Evolutionary conservation across 2,888 invertebrate genomes (phyloP).

Genomic region (Ametastegia equiseti): DNA sequence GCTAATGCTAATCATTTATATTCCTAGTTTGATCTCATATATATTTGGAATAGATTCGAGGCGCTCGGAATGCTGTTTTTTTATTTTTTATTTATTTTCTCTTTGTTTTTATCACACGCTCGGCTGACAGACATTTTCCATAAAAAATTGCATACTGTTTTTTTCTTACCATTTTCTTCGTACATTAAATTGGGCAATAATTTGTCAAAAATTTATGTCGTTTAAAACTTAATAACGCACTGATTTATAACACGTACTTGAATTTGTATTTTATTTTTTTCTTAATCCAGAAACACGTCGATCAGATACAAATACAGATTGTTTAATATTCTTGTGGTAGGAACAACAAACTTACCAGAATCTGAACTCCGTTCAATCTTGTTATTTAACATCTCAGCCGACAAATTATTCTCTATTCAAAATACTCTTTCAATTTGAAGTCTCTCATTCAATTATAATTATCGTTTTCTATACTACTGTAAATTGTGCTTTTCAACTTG

Average conservation of each 20-base stretch:
- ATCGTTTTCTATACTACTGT: background rate
- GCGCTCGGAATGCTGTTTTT: background rate
- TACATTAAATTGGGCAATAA: background rate
- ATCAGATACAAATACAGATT: background rate
- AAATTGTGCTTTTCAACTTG: background rate
- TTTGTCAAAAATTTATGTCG: background rate
- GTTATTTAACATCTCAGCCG: slow-evolving; percentile 10
- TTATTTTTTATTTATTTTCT: too few relatives aligned
- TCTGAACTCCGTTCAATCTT: background rate
- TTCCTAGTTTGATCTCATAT: slow-evolving; percentile 8
- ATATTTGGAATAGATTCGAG: slow-evolving; percentile 17
- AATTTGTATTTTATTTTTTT: too few relatives aligned
- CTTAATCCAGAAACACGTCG: too few relatives aligned
- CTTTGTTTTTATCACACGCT: background rate
- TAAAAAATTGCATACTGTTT: background rate
- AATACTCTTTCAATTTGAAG: background rate
- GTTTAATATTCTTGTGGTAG: background rate
- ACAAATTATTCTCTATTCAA: slow-evolving; percentile 3
- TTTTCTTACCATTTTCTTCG: background rate
- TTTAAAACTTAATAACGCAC: background rate
- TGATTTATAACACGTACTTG: too few relatives aligned
- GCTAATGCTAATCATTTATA: slow-evolving; percentile 40
- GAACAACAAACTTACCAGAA: background rate
- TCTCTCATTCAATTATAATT: slow-evolving; percentile 14
- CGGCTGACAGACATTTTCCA: slow-evolving; percentile 7